phyloP scores from a whole-genome alignment of 2,888 invertebrate genomes.

The Eristalis intricaria region DNA sequence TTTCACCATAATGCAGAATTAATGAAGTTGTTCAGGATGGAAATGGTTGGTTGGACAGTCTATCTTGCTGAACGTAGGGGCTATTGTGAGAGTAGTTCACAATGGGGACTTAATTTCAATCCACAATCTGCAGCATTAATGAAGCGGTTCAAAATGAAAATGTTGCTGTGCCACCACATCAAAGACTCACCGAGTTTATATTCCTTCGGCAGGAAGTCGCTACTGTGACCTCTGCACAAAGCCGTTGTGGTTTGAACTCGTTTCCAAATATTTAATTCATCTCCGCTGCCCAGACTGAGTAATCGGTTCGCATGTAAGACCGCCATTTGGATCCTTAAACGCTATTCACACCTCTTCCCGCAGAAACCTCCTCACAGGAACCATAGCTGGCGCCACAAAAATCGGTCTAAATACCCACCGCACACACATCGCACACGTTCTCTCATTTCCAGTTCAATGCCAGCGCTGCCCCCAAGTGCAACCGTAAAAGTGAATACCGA shows the following conservation, averaged over 20 bases:
- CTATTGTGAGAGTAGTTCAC: too few species aligned
- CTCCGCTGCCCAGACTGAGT: not conserved
- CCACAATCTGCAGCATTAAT: too few species aligned
- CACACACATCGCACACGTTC: not conserved
- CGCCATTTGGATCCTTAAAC: not conserved
- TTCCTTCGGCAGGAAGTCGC: not conserved
- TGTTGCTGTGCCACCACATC: not conserved
- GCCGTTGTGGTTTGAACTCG: too few species aligned
- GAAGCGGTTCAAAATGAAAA: too few species aligned
- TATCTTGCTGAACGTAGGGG: too few species aligned
- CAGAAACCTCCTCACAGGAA: not conserved
- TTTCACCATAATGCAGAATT: too few species aligned
- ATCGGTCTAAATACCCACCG: not conserved
- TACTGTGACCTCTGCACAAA: too few species aligned
- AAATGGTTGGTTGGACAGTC: too few species aligned
- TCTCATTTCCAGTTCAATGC: not conserved
- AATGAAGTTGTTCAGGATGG: too few species aligned
- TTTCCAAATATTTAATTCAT: not conserved
- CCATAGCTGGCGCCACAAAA: not conserved
- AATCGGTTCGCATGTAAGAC: not conserved
- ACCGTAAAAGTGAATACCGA: conserved; percentile 10
- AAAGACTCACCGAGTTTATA: not conserved
- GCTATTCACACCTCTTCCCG: conserved; percentile 16
- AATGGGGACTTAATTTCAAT: too few species aligned
- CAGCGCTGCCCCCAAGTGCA: not conserved